Percentiles rank a stretch among this genome's conserved stretches.
phyloP scores from a whole-genome alignment of 1,140 invertebrate genomes.

The Papilio glaucus region DNA sequence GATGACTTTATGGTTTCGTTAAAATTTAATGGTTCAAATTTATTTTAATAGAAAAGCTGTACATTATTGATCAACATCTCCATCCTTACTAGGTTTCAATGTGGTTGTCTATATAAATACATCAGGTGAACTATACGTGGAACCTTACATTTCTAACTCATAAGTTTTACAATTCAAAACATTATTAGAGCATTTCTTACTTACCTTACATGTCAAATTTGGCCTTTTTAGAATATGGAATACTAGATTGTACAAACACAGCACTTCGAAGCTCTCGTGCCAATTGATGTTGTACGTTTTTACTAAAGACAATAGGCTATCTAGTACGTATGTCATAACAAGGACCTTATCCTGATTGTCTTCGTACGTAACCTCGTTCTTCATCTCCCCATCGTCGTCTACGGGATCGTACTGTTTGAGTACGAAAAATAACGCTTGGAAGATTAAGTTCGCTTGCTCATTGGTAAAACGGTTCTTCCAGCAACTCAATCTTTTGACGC shows the following conservation, averaged over 20 bases:
- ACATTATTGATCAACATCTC: no score
- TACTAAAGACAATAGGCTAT: constrained; percentile 86
- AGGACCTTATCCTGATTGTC: constrained; percentile 62
- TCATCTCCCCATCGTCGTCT: constrained; percentile 52
- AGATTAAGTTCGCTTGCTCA: constrained; percentile 87
- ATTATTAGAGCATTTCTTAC: no score
- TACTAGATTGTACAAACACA: constrained; percentile 84
- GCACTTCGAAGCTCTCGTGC: constrained; percentile 88
- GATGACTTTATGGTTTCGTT: not conserved
- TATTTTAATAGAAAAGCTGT: no score
- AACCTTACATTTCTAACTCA: no score
- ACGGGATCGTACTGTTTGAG: constrained; percentile 84
- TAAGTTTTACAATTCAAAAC: no score
- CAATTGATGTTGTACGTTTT: constrained; percentile 89
- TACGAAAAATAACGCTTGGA: constrained; percentile 87
- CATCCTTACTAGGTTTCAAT: no score
- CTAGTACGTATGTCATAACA: constrained; percentile 83
- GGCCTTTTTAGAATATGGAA: constrained; percentile 83
- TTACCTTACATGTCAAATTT: constrained; percentile 83
- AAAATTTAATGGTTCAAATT: not conserved
- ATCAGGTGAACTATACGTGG: no score
- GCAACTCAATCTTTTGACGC: constrained; percentile 84
- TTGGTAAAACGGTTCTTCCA: constrained; percentile 84
- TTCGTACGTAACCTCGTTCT: constrained; percentile 45
- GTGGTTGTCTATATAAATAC: no score